Evolutionary conservation across 1,140 invertebrate species (phyloP).

Genomic region (Piezodorus guildinii): DNA sequence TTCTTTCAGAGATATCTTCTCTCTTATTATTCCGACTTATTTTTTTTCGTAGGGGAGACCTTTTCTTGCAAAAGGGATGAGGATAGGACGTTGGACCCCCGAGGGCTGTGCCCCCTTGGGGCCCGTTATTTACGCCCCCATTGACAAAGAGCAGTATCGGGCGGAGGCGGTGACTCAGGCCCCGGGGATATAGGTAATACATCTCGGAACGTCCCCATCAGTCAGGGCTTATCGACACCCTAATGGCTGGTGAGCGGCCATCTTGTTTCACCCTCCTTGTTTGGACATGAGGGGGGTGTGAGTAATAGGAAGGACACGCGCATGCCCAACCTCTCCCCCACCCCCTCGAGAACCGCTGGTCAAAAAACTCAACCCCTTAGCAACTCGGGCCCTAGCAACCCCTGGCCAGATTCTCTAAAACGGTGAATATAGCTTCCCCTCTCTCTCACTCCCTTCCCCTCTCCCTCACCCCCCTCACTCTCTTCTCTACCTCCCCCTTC

Average conservation of each 20-base stretch:
- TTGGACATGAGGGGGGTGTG: constrained; percentile 2
- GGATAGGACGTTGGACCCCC: too few species aligned
- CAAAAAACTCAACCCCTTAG: constrained; percentile 3
- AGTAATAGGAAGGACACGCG: constrained; percentile 2
- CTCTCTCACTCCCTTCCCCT: constrained; percentile 6
- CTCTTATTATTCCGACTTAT: too few species aligned
- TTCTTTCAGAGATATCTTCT: too few species aligned
- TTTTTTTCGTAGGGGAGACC: too few species aligned
- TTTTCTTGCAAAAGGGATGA: too few species aligned
- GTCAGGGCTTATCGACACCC: constrained; percentile 5
- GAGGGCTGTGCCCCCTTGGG: too few species aligned
- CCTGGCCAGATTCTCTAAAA: constrained; percentile 1
- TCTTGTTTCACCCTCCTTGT: constrained; percentile 1
- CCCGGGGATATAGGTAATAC: constrained; percentile 4
- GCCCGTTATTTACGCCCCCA: background rate
- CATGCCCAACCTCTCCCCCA: constrained; percentile 2
- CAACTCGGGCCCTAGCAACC: constrained; percentile 5
- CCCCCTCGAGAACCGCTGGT: constrained; percentile 1
- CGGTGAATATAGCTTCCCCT: background rate
- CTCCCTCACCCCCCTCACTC: background rate
- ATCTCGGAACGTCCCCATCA: background rate
- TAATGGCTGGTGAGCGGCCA: constrained; percentile 6
- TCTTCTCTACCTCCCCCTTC: background rate
- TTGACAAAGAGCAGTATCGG: background rate
- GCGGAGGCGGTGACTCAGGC: background rate